Conservation (phyloP, 2,113 vertebrate species). For the Peromyscus maniculatus region DNA sequence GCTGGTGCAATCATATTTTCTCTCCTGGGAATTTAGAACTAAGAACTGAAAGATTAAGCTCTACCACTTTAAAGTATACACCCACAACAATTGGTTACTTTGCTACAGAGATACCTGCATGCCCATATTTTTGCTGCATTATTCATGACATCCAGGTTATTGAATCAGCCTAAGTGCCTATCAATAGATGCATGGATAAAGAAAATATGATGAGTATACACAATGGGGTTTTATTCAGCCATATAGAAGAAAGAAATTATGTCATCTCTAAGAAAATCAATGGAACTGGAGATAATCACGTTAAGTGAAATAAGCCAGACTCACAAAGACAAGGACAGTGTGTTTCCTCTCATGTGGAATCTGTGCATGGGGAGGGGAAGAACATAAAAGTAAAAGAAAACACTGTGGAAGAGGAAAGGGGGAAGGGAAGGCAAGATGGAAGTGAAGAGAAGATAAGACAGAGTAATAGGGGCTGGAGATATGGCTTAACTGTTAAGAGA, state of each 20-base stretch:
- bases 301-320: constrained; percentile 42
- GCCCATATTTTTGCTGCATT: neutral
- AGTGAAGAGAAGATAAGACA: neutral
- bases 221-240: neutral
- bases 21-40: constrained; percentile 49
- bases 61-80: neutral
- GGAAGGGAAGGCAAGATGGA: neutral
- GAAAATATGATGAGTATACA: neutral
- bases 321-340: neutral
- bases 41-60: constrained; percentile 18
- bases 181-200: neutral
- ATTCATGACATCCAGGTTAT: neutral
- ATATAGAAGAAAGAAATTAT: neutral
- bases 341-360: neutral
- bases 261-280: neutral
- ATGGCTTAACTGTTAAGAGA: neutral
- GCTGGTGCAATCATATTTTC: constrained; percentile 38
- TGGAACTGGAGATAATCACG: neutral
- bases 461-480: too few relatives aligned
- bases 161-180: neutral
- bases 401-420: neutral
- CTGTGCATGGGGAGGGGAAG: neutral
- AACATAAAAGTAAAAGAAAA: neutral
- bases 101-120: neutral
- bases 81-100: neutral